Base-by-base conservation (phyloP, 2,797 vertebrate species). In the Distichodus sexfasciatus region DNA sequence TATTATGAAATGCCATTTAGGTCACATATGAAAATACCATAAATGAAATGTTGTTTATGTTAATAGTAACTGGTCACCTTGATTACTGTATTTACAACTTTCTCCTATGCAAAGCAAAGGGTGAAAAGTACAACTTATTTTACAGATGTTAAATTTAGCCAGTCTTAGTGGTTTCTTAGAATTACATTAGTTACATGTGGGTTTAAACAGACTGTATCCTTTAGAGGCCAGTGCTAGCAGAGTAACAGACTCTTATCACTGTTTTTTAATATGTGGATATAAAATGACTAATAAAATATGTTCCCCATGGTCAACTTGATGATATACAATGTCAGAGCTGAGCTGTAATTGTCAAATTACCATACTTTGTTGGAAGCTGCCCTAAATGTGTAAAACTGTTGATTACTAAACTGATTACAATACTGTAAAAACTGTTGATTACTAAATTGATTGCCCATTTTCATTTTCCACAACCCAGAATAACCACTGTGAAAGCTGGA, bases 101-200 rank as follows among this genome's bases (percentile, higher is more conserved):
- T 62, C 19, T 70, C 66, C 15, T 57, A 40, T 41, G 12, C 9
- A 1, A 68, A 43, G 28, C 40, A 46, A 48, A 33, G 35, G 44
- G 23, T 66, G 19, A 71, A 62, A 46, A 61, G 51, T 10, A 48
- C 43, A 35, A 11, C 60, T 26, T 17, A 26, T 66, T 43, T 66
- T 53, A 66, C 53, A 59, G 61, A 77, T 63, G 55, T 12, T 44
- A 14, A 51, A 66, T 46, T 70, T 9, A 66, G 66, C 57, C 50
- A 62, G 15, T 19, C 15, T 11, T 68, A 50, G n/a, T 48, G 31
- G 47, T 50, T 40, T 17, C 29, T 35, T 41, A 65, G 61, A 57
- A 50, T 40, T 35, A 23, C 62, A 11, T 44, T 63, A 74, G 64
- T 77, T 54, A 63, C 51, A 64, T 44, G 41, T 61, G 28, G 17